These are phyloP conservation scores for Enteromius anoplus DNA, from an alignment of 2,797 vertebrate genomes.

Conservation along the genomic window DNA sequence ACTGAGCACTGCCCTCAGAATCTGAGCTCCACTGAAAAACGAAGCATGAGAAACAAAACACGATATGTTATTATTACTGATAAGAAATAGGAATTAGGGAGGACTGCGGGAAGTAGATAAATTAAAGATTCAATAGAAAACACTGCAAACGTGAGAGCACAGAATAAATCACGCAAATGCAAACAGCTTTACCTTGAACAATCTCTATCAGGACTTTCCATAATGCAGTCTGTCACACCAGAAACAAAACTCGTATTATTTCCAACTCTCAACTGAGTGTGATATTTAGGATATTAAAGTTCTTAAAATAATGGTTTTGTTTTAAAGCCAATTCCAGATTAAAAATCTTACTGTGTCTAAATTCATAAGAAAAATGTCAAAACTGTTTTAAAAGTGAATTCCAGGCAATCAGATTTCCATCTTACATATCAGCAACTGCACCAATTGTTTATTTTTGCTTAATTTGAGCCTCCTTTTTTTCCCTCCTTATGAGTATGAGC, in stretches of 20 bases:
- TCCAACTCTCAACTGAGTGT: background rate
- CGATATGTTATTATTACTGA: constrained; percentile 1
- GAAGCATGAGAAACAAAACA: constrained; percentile 13
- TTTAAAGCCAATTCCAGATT: background rate
- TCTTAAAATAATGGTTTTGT: background rate
- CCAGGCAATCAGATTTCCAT: background rate
- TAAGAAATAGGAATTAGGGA: background rate
- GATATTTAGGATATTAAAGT: background rate
- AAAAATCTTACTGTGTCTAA: background rate
- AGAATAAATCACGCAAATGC: constrained; percentile 48
- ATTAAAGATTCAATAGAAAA: constrained; percentile 2
- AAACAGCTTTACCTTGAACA: constrained; percentile 67
- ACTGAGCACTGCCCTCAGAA: constrained; percentile 71
- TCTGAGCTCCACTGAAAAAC: constrained; percentile 73
- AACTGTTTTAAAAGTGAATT: background rate
- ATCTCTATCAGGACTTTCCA: constrained; percentile 59
- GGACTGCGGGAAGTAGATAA: constrained; percentile 1
- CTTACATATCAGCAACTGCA: background rate
- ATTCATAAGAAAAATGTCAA: background rate
- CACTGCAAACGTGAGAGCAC: constrained; percentile 5
- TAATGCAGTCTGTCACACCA: constrained; percentile 57
- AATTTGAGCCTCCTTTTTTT: background rate
- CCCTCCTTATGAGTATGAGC: background rate
- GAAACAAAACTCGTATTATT: constrained; percentile 45
- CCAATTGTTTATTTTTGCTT: background rate